Evolutionary conservation across 2,888 invertebrate genomes (phyloP).

Genomic region (Orthosia cruda): DNA sequence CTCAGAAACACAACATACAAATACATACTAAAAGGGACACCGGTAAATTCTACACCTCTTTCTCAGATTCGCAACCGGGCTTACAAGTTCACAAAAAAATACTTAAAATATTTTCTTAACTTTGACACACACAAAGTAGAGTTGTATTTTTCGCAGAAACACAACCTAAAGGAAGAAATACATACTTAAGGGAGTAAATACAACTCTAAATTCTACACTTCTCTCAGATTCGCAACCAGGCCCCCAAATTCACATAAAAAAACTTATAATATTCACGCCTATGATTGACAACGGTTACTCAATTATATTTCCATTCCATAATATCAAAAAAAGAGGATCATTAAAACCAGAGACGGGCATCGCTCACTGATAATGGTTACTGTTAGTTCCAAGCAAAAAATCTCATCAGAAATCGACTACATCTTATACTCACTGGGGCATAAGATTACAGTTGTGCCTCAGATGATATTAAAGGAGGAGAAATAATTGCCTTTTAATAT

Average conservation of each 20-base stretch:
- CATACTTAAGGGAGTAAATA: neutral
- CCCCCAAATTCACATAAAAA: slow-evolving; percentile 17
- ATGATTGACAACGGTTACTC: slow-evolving; percentile 60
- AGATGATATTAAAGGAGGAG: slow-evolving; percentile 24
- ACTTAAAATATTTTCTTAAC: slow-evolving; percentile 18
- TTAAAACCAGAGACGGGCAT: slow-evolving; percentile 50
- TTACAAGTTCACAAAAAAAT: slow-evolving; percentile 31
- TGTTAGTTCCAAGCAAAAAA: slow-evolving; percentile 65
- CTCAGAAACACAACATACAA: neutral
- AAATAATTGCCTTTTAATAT: slow-evolving; percentile 54
- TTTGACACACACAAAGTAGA: neutral
- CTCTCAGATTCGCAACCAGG: slow-evolving; percentile 6
- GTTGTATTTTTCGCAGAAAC: neutral
- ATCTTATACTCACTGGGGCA: slow-evolving; percentile 52
- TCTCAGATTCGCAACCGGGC: slow-evolving; percentile 7
- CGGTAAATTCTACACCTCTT: neutral
- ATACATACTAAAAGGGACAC: neutral
- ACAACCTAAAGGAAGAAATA: neutral
- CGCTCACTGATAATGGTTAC: slow-evolving; percentile 60
- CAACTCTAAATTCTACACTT: neutral
- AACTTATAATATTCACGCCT: slow-evolving; percentile 43
- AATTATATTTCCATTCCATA: slow-evolving; percentile 50
- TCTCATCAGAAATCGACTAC: slow-evolving; percentile 60
- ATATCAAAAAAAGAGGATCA: slow-evolving; percentile 53
- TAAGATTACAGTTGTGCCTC: slow-evolving; percentile 35